Percentiles rank a stretch among this genome's conserved stretches.
These are phyloP conservation scores for Cyrtonyx montezumae DNA, from an alignment of 2,113 vertebrate genomes.

Conservation along the genomic window DNA sequence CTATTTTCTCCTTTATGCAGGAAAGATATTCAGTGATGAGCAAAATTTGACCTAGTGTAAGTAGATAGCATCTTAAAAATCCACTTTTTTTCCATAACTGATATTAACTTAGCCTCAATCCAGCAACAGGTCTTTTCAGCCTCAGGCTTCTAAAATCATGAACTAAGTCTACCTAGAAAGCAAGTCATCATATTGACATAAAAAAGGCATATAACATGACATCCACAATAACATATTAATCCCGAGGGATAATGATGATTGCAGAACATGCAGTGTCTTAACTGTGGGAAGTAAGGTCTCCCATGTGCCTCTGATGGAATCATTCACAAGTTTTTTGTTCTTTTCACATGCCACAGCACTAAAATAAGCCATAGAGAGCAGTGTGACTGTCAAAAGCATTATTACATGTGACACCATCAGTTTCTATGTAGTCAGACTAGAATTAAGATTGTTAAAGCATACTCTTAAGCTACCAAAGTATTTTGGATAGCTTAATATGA, in stretches of 20 bases:
- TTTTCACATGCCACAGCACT: background rate
- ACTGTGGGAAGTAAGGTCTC: background rate
- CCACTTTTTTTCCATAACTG: background rate
- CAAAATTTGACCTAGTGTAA: background rate
- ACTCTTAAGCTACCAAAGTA: background rate
- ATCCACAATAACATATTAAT: background rate
- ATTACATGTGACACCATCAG: background rate
- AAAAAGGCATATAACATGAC: background rate
- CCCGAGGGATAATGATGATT: background rate
- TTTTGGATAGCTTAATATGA: constrained; percentile 9
- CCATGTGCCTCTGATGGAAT: background rate
- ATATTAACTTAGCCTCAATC: background rate
- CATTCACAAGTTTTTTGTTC: background rate
- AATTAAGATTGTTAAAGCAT: background rate
- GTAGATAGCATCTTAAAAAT: background rate
- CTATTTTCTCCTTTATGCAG: background rate
- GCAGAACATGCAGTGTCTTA: background rate
- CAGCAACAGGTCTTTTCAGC: background rate
- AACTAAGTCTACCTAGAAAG: background rate
- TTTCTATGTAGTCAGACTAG: background rate
- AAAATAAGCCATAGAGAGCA: background rate
- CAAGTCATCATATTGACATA: background rate
- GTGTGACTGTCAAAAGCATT: background rate
- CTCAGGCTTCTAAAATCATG: background rate
- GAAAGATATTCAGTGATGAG: background rate